Percentiles rank a stretch among this genome's conserved stretches.
phyloP scores from a whole-genome alignment of 2,797 vertebrate genomes.

The Protonibea diacanthus region DNA sequence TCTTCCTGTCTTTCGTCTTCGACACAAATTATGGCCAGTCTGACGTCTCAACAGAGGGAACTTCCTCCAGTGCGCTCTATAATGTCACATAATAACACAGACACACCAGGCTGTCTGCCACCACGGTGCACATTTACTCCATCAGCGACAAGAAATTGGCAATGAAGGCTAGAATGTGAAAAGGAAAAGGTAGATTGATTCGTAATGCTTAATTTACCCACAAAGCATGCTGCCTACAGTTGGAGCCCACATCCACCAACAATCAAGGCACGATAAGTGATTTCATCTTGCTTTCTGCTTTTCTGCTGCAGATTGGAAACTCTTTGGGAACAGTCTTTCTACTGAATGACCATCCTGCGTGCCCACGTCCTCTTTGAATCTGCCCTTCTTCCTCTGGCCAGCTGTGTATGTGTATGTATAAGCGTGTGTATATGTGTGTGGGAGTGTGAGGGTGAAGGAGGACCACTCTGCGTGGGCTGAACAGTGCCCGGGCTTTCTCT shows the following conservation, averaged over 20 bases:
- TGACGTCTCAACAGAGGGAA: conserved; percentile 8
- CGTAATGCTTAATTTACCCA: conserved; percentile 35
- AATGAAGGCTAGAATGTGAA: conserved; percentile 9
- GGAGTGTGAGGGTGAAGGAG: conserved; percentile 81
- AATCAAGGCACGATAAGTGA: conserved; percentile 41
- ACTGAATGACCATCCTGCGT: conserved; percentile 60
- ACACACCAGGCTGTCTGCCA: not conserved
- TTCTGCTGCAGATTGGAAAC: conserved; percentile 48
- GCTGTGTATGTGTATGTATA: conserved; percentile 66
- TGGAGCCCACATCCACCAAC: conserved; percentile 46
- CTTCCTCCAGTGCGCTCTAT: conserved; percentile 7
- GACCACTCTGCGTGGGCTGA: conserved; percentile 83
- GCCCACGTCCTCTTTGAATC: conserved; percentile 56
- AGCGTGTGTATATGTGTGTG: conserved; percentile 57
- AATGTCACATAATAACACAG: conserved; percentile 27
- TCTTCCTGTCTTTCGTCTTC: conserved; percentile 27
- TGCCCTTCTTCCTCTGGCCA: conserved; percentile 59
- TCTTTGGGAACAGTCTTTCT: conserved; percentile 43
- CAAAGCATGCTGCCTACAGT: conserved; percentile 21
- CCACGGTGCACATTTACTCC: not conserved
- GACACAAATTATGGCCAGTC: conserved; percentile 32
- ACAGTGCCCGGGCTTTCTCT: conserved; percentile 79
- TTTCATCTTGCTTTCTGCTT: conserved; percentile 55
- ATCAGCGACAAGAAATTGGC: conserved; percentile 21
- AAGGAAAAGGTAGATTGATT: conserved; percentile 32